These are phyloP conservation scores for Pelosia muscerda DNA, from an alignment of 2,888 invertebrate genomes.

Conservation along the genomic window DNA sequence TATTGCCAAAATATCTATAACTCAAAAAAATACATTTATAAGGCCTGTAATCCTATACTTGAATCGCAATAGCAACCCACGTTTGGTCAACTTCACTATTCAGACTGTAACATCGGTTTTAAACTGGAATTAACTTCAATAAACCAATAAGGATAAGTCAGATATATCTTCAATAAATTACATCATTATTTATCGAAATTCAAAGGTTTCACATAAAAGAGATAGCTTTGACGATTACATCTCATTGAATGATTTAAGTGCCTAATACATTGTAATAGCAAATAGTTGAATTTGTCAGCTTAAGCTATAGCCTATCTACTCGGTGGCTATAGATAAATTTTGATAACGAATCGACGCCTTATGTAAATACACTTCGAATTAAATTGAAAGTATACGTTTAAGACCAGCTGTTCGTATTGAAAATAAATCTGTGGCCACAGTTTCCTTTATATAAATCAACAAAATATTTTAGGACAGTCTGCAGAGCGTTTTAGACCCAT, in stretches of 20 bases:
- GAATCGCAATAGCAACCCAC: background rate
- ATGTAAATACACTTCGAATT: background rate
- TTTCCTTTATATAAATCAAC: background rate
- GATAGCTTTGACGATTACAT: slow-evolving; percentile 46
- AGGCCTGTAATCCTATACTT: background rate
- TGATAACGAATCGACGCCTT: slow-evolving; percentile 4
- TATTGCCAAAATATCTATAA: background rate
- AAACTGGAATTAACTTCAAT: slow-evolving; percentile 38
- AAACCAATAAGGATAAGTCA: slow-evolving; percentile 52
- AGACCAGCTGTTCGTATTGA: background rate
- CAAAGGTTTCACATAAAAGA: slow-evolving; percentile 37
- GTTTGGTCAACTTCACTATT: slow-evolving; percentile 4
- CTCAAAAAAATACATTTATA: background rate
- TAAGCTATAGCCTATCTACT: too few species aligned
- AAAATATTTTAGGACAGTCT: background rate
- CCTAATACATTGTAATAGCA: background rate
- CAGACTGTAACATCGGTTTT: background rate
- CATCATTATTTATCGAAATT: slow-evolving; percentile 37
- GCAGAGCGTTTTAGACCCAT: too few species aligned
- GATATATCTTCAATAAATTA: slow-evolving; percentile 45
- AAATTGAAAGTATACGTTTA: background rate
- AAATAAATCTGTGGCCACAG: background rate
- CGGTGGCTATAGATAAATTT: slow-evolving; percentile 32
- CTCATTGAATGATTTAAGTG: slow-evolving; percentile 39
- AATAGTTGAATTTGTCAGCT: slow-evolving; percentile 32